A percentile compares a stretch with the other conserved stretches of the same genome.
Conservation (phyloP, 2,888 invertebrate genomes). For the Lycophotia porphyrea region DNA sequence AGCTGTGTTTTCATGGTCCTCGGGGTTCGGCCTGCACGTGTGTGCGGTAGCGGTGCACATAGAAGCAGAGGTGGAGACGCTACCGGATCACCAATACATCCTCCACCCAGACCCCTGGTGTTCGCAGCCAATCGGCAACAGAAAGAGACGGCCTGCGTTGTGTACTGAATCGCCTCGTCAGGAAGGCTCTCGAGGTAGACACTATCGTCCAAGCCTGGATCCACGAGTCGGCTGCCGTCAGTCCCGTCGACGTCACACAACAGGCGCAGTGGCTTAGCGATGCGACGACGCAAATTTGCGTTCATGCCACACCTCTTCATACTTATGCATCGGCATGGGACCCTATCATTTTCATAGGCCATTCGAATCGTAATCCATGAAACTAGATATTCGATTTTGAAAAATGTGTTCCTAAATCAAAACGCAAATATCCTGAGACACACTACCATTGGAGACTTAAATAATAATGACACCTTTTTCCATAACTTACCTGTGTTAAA, state of each 20-base stretch:
- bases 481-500: slow-evolving; percentile 63
- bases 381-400: not conserved
- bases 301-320: not conserved
- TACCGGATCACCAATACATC: not conserved
- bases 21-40: too few species aligned
- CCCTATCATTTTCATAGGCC: not conserved
- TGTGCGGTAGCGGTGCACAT: not conserved
- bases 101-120: not conserved
- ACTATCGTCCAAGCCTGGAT: not conserved
- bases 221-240: not conserved
- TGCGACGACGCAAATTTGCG: not conserved
- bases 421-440: not conserved
- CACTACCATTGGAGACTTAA: not conserved
- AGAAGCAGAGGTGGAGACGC: not conserved
- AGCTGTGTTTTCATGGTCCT: not conserved
- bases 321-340: too few species aligned
- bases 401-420: not conserved
- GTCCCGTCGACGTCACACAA: not conserved
- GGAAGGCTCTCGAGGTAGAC: not conserved
- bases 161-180: not conserved
- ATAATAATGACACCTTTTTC: not conserved
- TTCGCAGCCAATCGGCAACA: not conserved
- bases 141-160: not conserved
- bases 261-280: not conserved
- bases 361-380: not conserved